phyloP scores from a whole-genome alignment of 2,888 invertebrate species.

The Actias luna region DNA sequence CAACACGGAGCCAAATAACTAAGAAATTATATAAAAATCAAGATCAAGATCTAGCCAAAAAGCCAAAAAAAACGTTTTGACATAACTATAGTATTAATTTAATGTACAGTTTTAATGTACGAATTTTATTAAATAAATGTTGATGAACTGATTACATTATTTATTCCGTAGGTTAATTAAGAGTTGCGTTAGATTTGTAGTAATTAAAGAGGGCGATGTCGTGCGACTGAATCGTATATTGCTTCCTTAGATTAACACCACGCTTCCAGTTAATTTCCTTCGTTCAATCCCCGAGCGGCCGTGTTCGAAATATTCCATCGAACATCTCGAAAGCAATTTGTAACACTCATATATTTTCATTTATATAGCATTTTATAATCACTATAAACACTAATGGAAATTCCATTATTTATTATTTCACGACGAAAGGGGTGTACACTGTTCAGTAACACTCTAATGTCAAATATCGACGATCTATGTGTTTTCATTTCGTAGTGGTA shows the following conservation, averaged over 20 bases:
- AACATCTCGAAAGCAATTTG: slow-evolving; percentile 29
- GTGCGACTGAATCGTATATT: slow-evolving; percentile 47
- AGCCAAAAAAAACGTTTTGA: too few species aligned
- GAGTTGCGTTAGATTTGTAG: slow-evolving; percentile 52
- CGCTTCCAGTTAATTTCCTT: slow-evolving; percentile 66
- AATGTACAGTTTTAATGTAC: too few species aligned
- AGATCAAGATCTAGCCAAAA: too few species aligned
- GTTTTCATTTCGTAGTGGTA: neutral
- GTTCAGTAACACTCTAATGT: neutral
- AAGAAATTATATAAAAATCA: too few species aligned
- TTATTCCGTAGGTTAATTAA: slow-evolving; percentile 62
- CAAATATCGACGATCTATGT: neutral
- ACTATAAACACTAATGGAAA: neutral
- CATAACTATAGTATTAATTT: too few species aligned
- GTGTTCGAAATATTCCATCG: slow-evolving; percentile 44
- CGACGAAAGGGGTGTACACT: neutral
- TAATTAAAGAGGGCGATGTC: slow-evolving; percentile 61
- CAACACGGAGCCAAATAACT: too few species aligned
- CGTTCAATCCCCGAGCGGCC: slow-evolving; percentile 45
- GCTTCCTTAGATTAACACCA: slow-evolving; percentile 64
- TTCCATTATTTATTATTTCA: neutral
- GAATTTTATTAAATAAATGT: neutral
- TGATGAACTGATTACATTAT: slow-evolving; percentile 34
- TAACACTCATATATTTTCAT: neutral
- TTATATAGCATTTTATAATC: neutral